Percentiles rank a stretch among this genome's conserved stretches.
Conservation (phyloP, 2,888 invertebrate genomes). For the Pocota personata region DNA sequence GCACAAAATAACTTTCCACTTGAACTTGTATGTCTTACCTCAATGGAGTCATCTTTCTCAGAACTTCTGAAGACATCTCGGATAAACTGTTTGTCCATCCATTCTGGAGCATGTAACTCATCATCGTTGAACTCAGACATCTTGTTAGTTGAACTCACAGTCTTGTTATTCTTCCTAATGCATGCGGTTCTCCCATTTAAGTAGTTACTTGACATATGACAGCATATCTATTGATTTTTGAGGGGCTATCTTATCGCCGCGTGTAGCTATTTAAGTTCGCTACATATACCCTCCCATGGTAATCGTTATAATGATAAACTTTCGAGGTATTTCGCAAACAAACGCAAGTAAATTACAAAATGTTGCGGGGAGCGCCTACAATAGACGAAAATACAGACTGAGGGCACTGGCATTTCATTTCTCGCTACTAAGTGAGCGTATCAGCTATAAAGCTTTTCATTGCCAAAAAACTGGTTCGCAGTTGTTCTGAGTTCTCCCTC, state of each 20-base stretch:
- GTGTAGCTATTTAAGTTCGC: not conserved
- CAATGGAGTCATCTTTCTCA: not conserved
- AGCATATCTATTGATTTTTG: not conserved
- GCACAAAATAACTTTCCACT: not conserved
- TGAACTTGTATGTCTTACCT: not conserved
- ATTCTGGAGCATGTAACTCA: conserved; percentile 74
- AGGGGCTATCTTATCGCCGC: not conserved
- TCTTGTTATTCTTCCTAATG: not conserved
- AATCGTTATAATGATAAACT: not conserved
- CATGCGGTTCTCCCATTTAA: not conserved
- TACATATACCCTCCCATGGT: not conserved
- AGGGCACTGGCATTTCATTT: not conserved
- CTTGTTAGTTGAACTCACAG: not conserved
- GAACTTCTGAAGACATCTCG: not conserved
- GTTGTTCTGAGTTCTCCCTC: not conserved
- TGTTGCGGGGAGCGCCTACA: not conserved
- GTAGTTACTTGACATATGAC: not conserved
- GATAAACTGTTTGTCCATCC: conserved; percentile 74
- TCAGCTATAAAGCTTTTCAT: not conserved
- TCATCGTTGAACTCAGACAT: conserved; percentile 65
- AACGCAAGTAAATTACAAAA: not conserved
- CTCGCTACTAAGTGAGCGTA: not conserved
- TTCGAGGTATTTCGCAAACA: conserved; percentile 1
- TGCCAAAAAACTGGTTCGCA: not conserved
- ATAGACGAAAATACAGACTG: not conserved